Conservation (phyloP, 2,113 vertebrate species). For the Podiceps cristatus region DNA sequence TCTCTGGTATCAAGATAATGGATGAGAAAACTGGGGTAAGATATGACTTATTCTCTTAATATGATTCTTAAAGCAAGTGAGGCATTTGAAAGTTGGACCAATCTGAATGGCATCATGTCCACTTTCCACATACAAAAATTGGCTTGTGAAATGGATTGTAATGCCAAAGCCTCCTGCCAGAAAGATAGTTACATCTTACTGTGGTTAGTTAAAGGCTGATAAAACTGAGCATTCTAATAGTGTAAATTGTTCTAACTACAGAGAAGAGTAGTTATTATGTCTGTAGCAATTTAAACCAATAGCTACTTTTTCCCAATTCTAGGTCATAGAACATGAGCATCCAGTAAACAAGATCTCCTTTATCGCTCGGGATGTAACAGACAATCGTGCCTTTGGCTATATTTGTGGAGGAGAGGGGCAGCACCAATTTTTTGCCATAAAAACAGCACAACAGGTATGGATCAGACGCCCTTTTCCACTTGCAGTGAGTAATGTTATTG, state of each 20-base stretch:
- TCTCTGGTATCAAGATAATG: constrained; percentile 93
- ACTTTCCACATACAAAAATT: not conserved
- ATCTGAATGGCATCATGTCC: fast-evolving
- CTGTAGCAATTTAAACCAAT: not conserved
- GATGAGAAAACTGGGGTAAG: constrained; percentile 97
- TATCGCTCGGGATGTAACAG: constrained; percentile 96
- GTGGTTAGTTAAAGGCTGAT: not conserved
- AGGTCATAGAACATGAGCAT: constrained; percentile 98
- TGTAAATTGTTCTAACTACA: not conserved
- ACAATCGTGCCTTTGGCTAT: constrained; percentile 95
- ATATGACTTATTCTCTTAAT: not conserved
- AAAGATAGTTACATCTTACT: not conserved
- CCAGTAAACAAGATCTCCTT: constrained; percentile 96
- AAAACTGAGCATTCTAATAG: not conserved
- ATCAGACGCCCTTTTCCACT: not conserved
- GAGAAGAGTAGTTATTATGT: not conserved
- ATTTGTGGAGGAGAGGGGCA: constrained; percentile 95
- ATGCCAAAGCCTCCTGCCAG: not conserved
- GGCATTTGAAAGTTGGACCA: not conserved
- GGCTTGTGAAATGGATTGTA: not conserved
- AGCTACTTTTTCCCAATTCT: not conserved
- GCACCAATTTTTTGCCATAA: constrained; percentile 97
- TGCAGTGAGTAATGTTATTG: not conserved
- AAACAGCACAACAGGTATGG: constrained; percentile 93
- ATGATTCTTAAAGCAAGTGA: not conserved